Base-by-base conservation (phyloP, 1,140 invertebrate genomes). In the Drosophila persimilis region DNA sequence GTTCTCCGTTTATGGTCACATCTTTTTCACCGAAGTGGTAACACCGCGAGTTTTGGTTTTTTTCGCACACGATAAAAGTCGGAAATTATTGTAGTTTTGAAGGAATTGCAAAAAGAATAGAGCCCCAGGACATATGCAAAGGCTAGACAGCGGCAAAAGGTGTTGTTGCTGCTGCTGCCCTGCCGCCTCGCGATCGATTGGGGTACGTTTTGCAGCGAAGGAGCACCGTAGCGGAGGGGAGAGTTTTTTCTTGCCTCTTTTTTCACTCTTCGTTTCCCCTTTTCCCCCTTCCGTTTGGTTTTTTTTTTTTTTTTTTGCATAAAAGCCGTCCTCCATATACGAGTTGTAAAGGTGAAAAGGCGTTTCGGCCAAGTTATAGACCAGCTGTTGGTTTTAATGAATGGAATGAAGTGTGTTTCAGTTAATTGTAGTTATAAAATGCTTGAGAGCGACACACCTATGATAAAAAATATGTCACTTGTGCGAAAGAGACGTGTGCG, bases 131-230 rank as follows among this genome's bases (percentile, higher is more conserved):
- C 72, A 53, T 85, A 86, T 86, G 81, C 77, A 66, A 86, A 86
- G 79, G 83, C 69, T 50, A 48, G 77, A 71, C 59, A 77, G 73
- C 81, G 63, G 73, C 71, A 69, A 81, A 63, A 81, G 55, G 71
- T 81, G 81, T 86, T 86, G 81, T 83, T 88, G 83, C 63, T 88
- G 83, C 78, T 76, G 78, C 67, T 88, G 83, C 83, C 71, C 66
- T 73, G 83, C 64, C 77, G 83, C 71, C 62, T 77, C 77, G 69
- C 61, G 81, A 77, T 77, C 69, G 77, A 86, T 86, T 83, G 80
- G 80, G 80, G 80, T 85, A 80, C 64, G 81, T 85, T 60, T 85
- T 60, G 24, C 9, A 13, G 24, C 15, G 15, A 15, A 0, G 20
- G 22, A 13, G 17, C 8, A 50, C 59, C 44, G 66, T 65, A 50